Evolutionary conservation across 2,888 invertebrate species (phyloP).

Genomic region (Caenorhabditis macrosperma): DNA sequence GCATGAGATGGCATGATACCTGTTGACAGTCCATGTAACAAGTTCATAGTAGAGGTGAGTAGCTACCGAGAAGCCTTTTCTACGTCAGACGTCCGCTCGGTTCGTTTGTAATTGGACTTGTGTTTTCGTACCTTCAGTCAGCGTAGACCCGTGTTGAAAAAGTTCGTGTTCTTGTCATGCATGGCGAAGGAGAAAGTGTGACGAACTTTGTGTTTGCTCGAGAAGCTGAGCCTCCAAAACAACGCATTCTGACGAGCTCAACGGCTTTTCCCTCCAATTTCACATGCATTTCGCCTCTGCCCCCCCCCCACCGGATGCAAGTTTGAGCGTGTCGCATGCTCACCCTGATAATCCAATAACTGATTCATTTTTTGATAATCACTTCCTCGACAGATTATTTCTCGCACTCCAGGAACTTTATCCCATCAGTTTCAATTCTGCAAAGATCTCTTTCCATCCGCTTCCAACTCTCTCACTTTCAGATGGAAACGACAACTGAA

Average conservation of each 20-base stretch:
- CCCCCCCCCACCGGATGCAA: too few relatives aligned
- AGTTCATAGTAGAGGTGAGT: constrained; percentile 46
- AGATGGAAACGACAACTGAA: constrained; percentile 63
- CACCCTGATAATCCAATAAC: background rate
- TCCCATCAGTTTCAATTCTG: background rate
- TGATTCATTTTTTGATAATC: background rate
- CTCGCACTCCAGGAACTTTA: background rate
- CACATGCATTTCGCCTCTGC: background rate
- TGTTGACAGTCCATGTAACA: constrained; percentile 51
- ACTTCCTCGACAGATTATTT: constrained; percentile 33
- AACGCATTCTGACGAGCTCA: background rate
- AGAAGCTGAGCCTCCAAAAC: background rate
- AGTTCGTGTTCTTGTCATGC: constrained; percentile 18
- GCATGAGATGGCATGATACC: constrained; percentile 51
- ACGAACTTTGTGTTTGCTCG: background rate
- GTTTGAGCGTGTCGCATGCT: too few relatives aligned
- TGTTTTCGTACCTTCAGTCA: background rate
- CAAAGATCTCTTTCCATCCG: background rate
- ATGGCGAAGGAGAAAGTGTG: background rate
- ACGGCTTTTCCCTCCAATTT: background rate
- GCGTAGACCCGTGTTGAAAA: background rate
- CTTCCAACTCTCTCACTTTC: too few relatives aligned
- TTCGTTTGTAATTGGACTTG: constrained; percentile 14
- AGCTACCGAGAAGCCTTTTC: background rate
- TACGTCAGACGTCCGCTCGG: background rate